Conservation (phyloP, 2,113 vertebrate genomes). For the Puffinus mauretanicus region DNA sequence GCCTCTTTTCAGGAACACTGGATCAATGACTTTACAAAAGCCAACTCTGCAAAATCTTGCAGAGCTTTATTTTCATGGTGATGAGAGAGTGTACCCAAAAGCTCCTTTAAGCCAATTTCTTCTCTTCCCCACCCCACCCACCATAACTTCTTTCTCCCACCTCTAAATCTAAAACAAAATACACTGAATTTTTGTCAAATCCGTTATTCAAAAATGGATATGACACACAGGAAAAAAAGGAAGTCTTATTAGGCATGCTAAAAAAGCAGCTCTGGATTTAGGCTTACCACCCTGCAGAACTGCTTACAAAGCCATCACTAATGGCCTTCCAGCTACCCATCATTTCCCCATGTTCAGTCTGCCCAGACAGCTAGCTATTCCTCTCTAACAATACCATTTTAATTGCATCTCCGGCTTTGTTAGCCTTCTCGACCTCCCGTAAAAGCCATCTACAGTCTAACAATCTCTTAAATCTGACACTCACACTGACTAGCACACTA, state of each 20-base stretch:
- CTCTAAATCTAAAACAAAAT: background rate
- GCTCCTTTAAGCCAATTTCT: background rate
- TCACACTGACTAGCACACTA: background rate
- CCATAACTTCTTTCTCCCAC: background rate
- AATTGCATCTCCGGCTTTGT: conserved; percentile 70
- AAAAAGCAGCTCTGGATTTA: conserved; percentile 39
- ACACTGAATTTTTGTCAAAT: background rate
- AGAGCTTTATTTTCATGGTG: background rate
- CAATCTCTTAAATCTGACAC: conserved; percentile 67
- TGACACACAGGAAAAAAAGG: background rate
- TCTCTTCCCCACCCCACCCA: background rate
- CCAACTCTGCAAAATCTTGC: background rate
- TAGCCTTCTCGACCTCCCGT: conserved; percentile 72
- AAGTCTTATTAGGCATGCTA: background rate
- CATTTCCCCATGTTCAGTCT: conserved; percentile 38
- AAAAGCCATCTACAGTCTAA: conserved; percentile 66
- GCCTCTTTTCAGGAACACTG: background rate
- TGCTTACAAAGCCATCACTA: conserved; percentile 60
- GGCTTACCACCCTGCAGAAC: conserved; percentile 57
- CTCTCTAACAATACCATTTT: conserved; percentile 65
- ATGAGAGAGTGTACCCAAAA: background rate
- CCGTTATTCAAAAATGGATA: background rate
- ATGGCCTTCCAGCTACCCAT: conserved; percentile 52
- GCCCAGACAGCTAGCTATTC: conserved; percentile 54
- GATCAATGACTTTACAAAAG: background rate